A percentile compares a stretch with the other conserved stretches of the same genome.
Conservation (phyloP, 2,113 vertebrate genomes). For the Varanus komodoensis region DNA sequence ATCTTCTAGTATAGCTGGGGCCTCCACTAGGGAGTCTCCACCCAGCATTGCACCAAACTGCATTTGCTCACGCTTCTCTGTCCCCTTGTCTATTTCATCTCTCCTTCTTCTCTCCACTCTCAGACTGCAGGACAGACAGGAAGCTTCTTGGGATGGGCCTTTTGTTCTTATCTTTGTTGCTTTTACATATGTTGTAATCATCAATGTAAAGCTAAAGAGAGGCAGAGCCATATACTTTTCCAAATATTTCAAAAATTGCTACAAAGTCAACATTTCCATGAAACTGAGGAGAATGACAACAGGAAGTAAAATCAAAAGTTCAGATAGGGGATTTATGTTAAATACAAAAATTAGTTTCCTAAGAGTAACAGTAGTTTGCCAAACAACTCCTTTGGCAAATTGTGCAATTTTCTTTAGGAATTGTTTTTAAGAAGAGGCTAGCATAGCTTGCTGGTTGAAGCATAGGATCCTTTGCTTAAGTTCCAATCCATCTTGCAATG, state of each 20-base stretch:
- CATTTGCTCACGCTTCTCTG: background rate
- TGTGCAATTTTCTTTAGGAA: background rate
- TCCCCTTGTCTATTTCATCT: background rate
- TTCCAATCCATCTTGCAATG: background rate
- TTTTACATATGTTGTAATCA: background rate
- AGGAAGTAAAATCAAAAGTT: background rate
- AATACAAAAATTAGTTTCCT: background rate
- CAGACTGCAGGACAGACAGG: background rate
- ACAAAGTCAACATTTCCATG: background rate
- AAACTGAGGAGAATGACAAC: background rate
- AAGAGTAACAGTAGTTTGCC: background rate
- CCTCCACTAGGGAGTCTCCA: background rate
- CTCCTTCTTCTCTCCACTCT: background rate
- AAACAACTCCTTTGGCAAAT: background rate
- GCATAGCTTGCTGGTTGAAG: background rate
- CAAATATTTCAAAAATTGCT: background rate
- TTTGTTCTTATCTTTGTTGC: background rate
- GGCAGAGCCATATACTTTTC: background rate
- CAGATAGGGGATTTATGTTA: background rate
- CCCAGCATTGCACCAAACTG: background rate
- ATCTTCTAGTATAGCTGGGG: background rate
- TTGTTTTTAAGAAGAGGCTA: background rate
- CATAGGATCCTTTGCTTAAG: background rate
- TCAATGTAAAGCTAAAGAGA: background rate
- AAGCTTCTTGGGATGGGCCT: background rate